Conservation (phyloP, 2,888 invertebrate species). For the Synanthedon formicaeformis region DNA sequence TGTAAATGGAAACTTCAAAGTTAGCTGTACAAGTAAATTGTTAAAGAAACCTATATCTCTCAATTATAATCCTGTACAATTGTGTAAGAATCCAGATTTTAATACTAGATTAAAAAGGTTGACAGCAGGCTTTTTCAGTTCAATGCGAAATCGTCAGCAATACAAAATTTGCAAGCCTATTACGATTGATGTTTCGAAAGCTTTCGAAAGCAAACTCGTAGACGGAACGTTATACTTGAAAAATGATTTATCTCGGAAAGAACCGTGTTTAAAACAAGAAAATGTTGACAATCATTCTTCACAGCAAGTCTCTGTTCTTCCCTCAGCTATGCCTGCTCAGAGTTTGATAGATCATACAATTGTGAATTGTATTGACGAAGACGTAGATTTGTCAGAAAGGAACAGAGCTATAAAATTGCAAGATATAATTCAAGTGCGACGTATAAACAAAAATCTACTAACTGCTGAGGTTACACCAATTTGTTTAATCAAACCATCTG, state of each 20-base stretch:
- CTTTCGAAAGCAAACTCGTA: constrained; percentile 42
- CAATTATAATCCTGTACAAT: constrained; percentile 40
- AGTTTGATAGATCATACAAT: constrained; percentile 27
- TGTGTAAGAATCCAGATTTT: constrained; percentile 61
- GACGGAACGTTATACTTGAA: constrained; percentile 38
- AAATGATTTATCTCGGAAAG: constrained; percentile 4
- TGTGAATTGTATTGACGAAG: neutral
- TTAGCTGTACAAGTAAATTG: constrained; percentile 35
- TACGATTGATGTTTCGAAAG: constrained; percentile 48
- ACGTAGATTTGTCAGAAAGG: constrained; percentile 18
- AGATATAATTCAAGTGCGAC: constrained; percentile 37
- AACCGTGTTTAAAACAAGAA: constrained; percentile 6
- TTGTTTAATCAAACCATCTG: neutral
- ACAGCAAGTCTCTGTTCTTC: constrained; percentile 19
- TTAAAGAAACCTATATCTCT: constrained; percentile 43
- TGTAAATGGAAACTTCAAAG: constrained; percentile 16
- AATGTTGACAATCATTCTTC: constrained; percentile 1
- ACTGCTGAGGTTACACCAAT: constrained; percentile 49
- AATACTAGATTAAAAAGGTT: constrained; percentile 50
- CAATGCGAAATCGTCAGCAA: constrained; percentile 32
- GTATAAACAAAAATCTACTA: constrained; percentile 40
- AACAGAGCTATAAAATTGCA: constrained; percentile 40
- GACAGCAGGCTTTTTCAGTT: constrained; percentile 40
- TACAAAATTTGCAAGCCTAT: constrained; percentile 44
- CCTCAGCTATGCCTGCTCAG: constrained; percentile 33